Evolutionary conservation across 1,140 invertebrate genomes (phyloP), one percentile per base, ranked within the genome.

Genomic region (Cyclina sinensis): DNA sequence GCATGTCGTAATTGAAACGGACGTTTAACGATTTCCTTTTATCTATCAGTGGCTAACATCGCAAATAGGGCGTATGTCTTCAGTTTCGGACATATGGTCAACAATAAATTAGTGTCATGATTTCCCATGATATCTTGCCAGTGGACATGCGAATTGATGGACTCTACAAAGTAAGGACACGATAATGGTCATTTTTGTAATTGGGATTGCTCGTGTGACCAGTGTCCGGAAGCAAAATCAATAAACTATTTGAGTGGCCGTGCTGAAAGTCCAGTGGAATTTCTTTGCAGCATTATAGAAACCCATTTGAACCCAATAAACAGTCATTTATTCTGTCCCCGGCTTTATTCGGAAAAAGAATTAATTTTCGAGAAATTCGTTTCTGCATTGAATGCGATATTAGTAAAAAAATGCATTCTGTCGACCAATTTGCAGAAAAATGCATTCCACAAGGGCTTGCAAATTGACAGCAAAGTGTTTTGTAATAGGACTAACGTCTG

Each of bases 101-200:
- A 9, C 74, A 30, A 78, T 78, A 78, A 51, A 78, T 78, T 78
- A 78, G 74, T 78, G 74, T 78, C 74, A 78, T 51, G 30, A 48
- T 54, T 51, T 54, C 74, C 24, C 43, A 51, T 78, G 74, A 78
- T 30, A 78, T n/a, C 46, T 54, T 78, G 43, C 46, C 54, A 51
- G 27, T 24, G 74, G 74, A 51, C 74, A 54, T 78, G 27, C 43
- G 46, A 46, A 78, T 78, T 78, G 74, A 78, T 78, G 74, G 27
- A 39, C 18, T 24, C 74, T 24, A 54, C 79, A 35, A 68, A 48
- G n/a, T 54, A 27, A 68, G 39, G 48, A 84, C 62, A 70, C 54
- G 65, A 35, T 84, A 84, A 84, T 84, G 82, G 82, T 73, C 82
- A 73, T 84, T 84, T 84, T 84, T 46, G 82, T 84, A 73, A 84